These are phyloP conservation scores for Dromius quadrimaculatus DNA, from an alignment of 2,888 invertebrate genomes.

Conservation along the genomic window DNA sequence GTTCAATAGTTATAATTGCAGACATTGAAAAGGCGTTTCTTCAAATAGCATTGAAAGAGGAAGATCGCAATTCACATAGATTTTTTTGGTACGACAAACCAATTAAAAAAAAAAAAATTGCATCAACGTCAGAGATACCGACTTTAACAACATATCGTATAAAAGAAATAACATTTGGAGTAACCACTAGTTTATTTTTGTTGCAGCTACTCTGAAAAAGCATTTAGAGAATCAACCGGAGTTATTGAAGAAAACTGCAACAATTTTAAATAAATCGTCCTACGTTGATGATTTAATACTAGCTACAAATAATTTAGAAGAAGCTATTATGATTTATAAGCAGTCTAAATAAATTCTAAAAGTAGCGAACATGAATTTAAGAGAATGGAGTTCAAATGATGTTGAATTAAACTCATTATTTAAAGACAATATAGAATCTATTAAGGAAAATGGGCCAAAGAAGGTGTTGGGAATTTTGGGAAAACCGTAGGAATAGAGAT, in stretches of 20 bases:
- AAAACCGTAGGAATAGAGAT: no score
- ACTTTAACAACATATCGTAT: conserved; percentile 43
- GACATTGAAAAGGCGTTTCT: conserved; percentile 60
- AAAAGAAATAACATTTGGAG: conserved; percentile 46
- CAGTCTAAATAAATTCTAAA: no score
- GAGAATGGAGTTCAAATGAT: no score
- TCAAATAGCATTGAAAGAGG: conserved; percentile 55
- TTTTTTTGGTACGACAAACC: conserved; percentile 57
- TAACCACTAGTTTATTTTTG: conserved; percentile 50
- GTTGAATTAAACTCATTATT: no score
- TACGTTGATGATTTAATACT: conserved; percentile 19
- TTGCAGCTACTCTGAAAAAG: conserved; percentile 12
- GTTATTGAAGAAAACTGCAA: neutral
- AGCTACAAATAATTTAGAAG: neutral
- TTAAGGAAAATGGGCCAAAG: no score
- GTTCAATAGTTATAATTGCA: conserved; percentile 53
- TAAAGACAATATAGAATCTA: no score
- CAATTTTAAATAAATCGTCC: neutral
- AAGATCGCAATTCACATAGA: conserved; percentile 56
- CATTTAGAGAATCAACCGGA: neutral
- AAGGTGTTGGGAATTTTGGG: no score
- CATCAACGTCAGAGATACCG: conserved; percentile 1
- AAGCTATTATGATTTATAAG: no score
- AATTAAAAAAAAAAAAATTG: neutral
- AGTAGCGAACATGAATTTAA: no score